phyloP scores from a whole-genome alignment of 2,888 invertebrate genomes.

The Yponomeuta sedellus region DNA sequence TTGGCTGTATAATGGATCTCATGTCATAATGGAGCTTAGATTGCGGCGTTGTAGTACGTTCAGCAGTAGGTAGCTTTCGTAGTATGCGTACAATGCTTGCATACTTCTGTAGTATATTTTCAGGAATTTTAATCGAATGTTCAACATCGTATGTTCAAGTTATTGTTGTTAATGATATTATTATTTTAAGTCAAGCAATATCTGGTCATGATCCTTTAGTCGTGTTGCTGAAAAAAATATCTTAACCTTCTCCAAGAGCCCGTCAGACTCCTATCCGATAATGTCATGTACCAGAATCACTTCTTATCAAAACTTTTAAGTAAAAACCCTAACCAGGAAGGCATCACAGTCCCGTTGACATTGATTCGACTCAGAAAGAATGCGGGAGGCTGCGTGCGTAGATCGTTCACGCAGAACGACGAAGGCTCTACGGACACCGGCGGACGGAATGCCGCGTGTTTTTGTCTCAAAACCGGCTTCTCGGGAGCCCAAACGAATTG shows the following conservation, averaged over 20 bases:
- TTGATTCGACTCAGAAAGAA: not conserved
- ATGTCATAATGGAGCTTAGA: not conserved
- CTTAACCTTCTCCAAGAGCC: too few species aligned
- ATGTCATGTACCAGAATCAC: too few species aligned
- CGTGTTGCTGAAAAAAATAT: too few species aligned
- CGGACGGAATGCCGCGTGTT: conserved; percentile 22
- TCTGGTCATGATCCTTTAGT: too few species aligned
- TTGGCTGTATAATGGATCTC: not conserved
- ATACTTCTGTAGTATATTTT: not conserved
- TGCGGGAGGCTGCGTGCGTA: not conserved
- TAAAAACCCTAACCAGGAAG: not conserved
- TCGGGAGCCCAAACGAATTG: conserved; percentile 30
- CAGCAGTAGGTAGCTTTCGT: not conserved
- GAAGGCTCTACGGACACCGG: conserved; percentile 3
- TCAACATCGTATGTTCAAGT: too few species aligned
- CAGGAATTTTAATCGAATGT: too few species aligned
- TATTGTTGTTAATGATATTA: too few species aligned
- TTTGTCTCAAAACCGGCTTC: conserved; percentile 40
- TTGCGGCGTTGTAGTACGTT: not conserved
- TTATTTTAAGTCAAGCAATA: too few species aligned
- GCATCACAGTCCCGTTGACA: not conserved
- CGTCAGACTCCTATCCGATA: too few species aligned
- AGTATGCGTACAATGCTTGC: not conserved
- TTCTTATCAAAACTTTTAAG: too few species aligned
- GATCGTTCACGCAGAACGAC: not conserved